Evolutionary conservation across 2,113 vertebrate species (phyloP), one percentile per base, ranked within the genome.

Genomic region (Pterocles burchelli): DNA sequence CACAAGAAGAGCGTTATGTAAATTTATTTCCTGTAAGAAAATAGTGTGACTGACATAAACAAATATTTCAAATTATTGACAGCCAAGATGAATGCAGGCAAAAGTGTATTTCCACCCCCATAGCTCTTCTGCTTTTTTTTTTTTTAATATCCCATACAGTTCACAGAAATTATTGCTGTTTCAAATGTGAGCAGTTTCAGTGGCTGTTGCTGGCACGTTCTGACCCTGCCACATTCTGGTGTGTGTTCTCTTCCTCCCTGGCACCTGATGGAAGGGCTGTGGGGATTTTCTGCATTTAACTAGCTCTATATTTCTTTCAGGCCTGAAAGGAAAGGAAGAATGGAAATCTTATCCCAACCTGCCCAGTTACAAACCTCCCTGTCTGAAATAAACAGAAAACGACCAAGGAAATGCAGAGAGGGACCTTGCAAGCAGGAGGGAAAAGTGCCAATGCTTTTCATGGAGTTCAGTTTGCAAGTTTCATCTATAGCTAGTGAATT

Each of bases 401-500:
- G 38, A 9, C 28, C 7, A 19, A 16, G 48, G 78, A 29, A 46
- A 2, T 8, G 28, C 19, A 5, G 46, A 9, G 48, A 4, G 26
- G 21, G 63, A 28, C 6, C 4, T 28, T 17, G 55, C 57, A 16
- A 48, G 1, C 15, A 2, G 41, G 70, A 29, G 28, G 61, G 78
- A 14, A 2, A 19, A 17, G 78, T 2, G 55, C 2, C 0, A 2
- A 2, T 31, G 68, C 41, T 43, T 38, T 48, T 26, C 19, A 1
- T 1, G 49, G 75, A 25, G 66, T 20, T 38, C 18, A 3, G 25
- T 10, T 29, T 19, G 51, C 73, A 19, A 17, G 18, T 55, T 38
- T 34, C 25, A 4, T 8, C 48, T 14, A 0, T 3, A 20, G 25
- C 1, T 4, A 17, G 17, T 3, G 24, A 28, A 3, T 33, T 6